Percentiles rank a stretch among this genome's conserved stretches.
phyloP scores from a whole-genome alignment of 2,113 vertebrate species.

The Thalassoma bifasciatum region DNA sequence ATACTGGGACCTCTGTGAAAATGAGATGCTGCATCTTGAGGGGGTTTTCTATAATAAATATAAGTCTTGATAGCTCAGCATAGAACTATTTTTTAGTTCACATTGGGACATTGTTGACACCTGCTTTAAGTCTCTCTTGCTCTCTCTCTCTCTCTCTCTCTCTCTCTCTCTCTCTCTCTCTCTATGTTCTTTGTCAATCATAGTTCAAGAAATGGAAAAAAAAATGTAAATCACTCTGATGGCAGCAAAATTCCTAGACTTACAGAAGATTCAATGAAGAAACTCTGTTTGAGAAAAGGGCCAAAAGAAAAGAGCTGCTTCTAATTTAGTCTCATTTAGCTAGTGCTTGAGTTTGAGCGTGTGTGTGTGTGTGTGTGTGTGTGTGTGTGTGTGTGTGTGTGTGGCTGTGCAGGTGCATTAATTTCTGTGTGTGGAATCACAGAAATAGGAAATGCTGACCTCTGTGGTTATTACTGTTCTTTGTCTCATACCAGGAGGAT shows the following conservation, averaged over 20 bases:
- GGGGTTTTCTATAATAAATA: too few relatives aligned
- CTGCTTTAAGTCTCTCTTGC: too few relatives aligned
- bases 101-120: too few relatives aligned
- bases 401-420: not conserved
- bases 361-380: not conserved
- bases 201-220: too few relatives aligned
- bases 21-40: too few relatives aligned
- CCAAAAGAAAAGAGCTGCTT: constrained; percentile 33
- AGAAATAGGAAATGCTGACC: constrained; percentile 75
- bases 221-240: constrained; percentile 20
- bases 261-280: constrained; percentile 56
- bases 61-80: not conserved
- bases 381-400: not conserved
- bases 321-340: constrained; percentile 32
- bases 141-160: too few relatives aligned
- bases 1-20: too few relatives aligned
- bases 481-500: constrained; percentile 59
- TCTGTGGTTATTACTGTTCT: constrained; percentile 56
- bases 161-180: too few relatives aligned
- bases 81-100: not conserved
- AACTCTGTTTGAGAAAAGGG: constrained; percentile 49
- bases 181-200: too few relatives aligned
- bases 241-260: constrained; percentile 51
- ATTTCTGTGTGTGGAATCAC: constrained; percentile 40
- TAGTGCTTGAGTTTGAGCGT: not conserved